Percentiles rank a stretch among this genome's conserved stretches.
These are phyloP conservation scores for Chaetogeoica ovagalla DNA, from an alignment of 2,888 invertebrate species.

Conservation along the genomic window DNA sequence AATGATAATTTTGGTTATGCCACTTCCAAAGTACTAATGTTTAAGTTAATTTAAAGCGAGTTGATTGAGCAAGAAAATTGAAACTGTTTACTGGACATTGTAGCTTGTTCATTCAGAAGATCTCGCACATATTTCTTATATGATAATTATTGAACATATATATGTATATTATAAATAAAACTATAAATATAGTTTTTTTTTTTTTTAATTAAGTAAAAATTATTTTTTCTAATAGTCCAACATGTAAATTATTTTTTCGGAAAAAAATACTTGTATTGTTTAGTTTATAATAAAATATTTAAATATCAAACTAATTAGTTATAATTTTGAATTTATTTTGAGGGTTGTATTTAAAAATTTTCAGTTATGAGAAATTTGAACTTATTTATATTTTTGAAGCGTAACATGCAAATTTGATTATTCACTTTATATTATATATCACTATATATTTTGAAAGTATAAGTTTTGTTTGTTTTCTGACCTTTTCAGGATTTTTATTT, in stretches of 20 bases:
- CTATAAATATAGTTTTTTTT: conserved; percentile 21
- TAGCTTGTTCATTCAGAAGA: conserved; percentile 49
- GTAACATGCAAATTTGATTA: neutral
- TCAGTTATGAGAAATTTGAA: neutral
- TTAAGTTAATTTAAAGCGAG: conserved; percentile 50
- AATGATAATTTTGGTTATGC: conserved; percentile 45
- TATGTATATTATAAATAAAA: conserved; percentile 35
- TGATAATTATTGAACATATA: conserved; percentile 19
- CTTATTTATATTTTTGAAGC: neutral
- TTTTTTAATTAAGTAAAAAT: conserved; percentile 36
- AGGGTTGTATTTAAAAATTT: neutral
- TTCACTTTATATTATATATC: neutral
- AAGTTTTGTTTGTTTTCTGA: no score
- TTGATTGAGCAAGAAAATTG: conserved; percentile 36
- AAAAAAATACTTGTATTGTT: conserved; percentile 45
- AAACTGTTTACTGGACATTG: conserved; percentile 24
- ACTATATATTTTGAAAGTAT: neutral
- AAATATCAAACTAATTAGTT: conserved; percentile 18
- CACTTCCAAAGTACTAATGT: conserved; percentile 49
- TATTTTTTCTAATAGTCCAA: conserved; percentile 49
- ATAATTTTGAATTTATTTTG: neutral
- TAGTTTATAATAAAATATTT: conserved; percentile 40
- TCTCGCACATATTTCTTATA: conserved; percentile 49
- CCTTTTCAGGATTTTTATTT: no score
- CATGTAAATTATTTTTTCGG: conserved; percentile 49